Conservation (phyloP, 2,888 invertebrate species). For the Agrotis segetum region DNA sequence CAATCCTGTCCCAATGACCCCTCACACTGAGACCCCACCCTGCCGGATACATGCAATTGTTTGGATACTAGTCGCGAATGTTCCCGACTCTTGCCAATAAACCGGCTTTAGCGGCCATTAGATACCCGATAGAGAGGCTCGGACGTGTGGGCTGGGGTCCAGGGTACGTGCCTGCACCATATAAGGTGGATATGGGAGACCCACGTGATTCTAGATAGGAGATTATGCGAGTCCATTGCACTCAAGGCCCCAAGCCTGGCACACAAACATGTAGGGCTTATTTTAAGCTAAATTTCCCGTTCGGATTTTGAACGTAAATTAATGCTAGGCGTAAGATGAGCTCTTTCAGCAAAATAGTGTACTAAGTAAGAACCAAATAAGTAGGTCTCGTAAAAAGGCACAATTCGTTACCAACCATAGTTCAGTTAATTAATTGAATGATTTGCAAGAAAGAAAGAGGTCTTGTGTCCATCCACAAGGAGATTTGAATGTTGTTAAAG, state of each 20-base stretch:
- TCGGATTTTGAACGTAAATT: no score
- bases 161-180: neutral
- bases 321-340: no score
- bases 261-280: no score
- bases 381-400: no score
- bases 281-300: neutral
- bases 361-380: neutral
- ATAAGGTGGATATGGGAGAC: neutral
- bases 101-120: neutral
- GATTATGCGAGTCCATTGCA: neutral
- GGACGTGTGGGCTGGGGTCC: neutral
- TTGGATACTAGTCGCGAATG: conserved; percentile 36
- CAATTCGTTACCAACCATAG: no score
- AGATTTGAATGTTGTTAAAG: neutral
- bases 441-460: no score
- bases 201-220: neutral
- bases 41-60: conserved; percentile 63
- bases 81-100: conserved; percentile 25
- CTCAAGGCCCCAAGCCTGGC: no score
- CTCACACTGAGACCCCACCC: conserved; percentile 32
- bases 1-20: conserved; percentile 7
- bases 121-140: conserved; percentile 13
- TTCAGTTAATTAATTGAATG: no score
- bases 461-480: no score
- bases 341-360: no score